phyloP scores from a whole-genome alignment of 92 coral and sea anemone genomes.

The Zoanthus gigantus region DNA sequence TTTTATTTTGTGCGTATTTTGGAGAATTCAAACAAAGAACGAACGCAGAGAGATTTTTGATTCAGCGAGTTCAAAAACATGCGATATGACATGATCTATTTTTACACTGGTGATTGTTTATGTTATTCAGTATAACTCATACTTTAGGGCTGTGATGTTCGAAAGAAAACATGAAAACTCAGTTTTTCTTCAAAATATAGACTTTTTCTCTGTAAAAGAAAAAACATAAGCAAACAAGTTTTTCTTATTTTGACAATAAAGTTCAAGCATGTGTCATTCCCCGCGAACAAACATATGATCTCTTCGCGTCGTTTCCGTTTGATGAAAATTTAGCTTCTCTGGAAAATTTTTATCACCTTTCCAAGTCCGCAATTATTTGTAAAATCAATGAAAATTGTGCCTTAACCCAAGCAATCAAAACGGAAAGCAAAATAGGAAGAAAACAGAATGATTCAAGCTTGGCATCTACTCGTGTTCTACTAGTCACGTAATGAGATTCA shows the following conservation, averaged over 20 bases:
- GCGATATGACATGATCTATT: neutral
- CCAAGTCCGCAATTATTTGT: neutral
- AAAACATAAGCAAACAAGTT: neutral
- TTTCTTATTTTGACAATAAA: slow-evolving; percentile 6
- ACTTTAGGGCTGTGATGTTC: slow-evolving; percentile 1
- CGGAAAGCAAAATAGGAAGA: neutral
- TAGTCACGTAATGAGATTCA: neutral
- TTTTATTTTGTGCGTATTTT: slow-evolving; percentile 2
- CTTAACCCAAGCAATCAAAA: neutral
- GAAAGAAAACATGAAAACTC: slow-evolving; percentile 1
- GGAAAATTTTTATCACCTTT: neutral
- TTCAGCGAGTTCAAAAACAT: neutral
- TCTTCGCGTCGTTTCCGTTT: slow-evolving; percentile 1
- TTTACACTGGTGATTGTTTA: neutral
- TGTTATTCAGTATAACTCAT: slow-evolving; percentile 4
- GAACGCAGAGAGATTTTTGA: neutral
- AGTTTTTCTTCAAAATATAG: neutral
- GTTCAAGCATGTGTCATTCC: slow-evolving; percentile 3
- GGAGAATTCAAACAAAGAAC: slow-evolving; percentile 13
- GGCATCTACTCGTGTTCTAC: neutral
- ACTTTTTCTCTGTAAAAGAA: neutral
- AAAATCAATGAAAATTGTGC: neutral
- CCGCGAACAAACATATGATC: slow-evolving; percentile 19
- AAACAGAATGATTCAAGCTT: slow-evolving; percentile 1
- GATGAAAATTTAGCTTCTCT: neutral